Base-by-base conservation (phyloP, 2,797 vertebrate species). In the Setipinna tenuifilis region DNA sequence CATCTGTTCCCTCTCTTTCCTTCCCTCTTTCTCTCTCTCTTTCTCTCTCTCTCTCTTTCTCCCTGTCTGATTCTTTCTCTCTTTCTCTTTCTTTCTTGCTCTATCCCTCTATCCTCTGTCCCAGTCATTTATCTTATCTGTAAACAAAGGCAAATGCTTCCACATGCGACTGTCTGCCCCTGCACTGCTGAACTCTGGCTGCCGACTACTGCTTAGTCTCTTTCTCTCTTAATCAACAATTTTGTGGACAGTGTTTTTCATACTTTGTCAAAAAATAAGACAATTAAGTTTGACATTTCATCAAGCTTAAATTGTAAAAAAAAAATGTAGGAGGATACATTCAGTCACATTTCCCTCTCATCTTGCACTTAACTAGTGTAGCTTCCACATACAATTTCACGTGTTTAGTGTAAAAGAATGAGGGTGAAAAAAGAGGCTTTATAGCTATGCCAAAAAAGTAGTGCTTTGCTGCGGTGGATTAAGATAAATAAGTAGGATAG, bases 121-220 rank as follows among this genome's bases (percentile, higher is more conserved):
- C 71, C 81, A 84, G 80, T 88, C 78, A 80, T 88, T 58, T 61
- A 86, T 78, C 23, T 58, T 28, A 82, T 59, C 83, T 82, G 50
- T 82, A 85, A 82, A 89, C 62, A 87, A 83, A 65, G 62, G 83
- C 71, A 85, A 84, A 83, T 71, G 48, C 82, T 25, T 86, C 75
- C 84, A 78, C 31, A 19, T 44, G 35, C 10, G 35, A 41, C 71
- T 9, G 71, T 78, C 71, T 41, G 71, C 71, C 3, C 14, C 17
- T 78, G 16, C 19, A 78, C 5, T 21, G 35, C 31, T 78, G 31
- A 19, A 10, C 31, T 71, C 65, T 31, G 14, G 6, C 1, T 28
- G 25, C 12, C 14, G 14, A 71, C 65, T 31, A 71, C 65, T 31
- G 71, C 31, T 41, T 35, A 44, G 71, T 19, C 31, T 78, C 17